Evolutionary conservation across 2,888 invertebrate species (phyloP).

Genomic region (Celastrina argiolus): DNA sequence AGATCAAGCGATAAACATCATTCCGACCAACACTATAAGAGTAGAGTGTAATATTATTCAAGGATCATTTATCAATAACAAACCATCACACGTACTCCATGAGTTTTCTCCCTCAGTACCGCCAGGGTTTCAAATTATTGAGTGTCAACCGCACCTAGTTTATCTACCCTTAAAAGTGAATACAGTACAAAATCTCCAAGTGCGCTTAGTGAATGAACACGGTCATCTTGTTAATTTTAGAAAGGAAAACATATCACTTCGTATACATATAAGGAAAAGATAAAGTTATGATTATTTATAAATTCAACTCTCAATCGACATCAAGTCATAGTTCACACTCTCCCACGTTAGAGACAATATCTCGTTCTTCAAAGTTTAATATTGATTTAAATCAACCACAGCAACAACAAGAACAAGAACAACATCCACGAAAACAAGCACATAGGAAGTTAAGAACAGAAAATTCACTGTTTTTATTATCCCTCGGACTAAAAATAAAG

Average conservation of each 20-base stretch:
- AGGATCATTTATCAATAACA: constrained; percentile 1
- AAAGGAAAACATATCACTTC: constrained; percentile 13
- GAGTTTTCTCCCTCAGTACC: constrained; percentile 19
- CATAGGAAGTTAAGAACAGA: background rate
- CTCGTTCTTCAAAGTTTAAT: background rate
- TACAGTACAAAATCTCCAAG: background rate
- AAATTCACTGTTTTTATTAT: background rate
- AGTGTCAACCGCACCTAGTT: constrained; percentile 1
- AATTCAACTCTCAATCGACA: background rate
- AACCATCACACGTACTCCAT: constrained; percentile 12
- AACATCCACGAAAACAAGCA: background rate
- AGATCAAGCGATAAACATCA: background rate
- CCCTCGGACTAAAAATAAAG: background rate
- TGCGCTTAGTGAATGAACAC: background rate
- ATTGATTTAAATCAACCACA: background rate
- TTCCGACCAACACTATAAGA: background rate
- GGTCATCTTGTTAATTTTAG: constrained; percentile 14
- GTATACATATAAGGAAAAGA: constrained; percentile 2
- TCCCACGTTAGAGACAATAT: background rate
- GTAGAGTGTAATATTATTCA: background rate
- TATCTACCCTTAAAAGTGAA: constrained; percentile 13
- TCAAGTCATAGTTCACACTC: background rate
- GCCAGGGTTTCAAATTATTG: constrained; percentile 19
- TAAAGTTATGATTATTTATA: background rate
- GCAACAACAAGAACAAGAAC: background rate